These are phyloP conservation scores for Byasa hedistus DNA, from an alignment of 2,888 invertebrate genomes.

Conservation along the genomic window DNA sequence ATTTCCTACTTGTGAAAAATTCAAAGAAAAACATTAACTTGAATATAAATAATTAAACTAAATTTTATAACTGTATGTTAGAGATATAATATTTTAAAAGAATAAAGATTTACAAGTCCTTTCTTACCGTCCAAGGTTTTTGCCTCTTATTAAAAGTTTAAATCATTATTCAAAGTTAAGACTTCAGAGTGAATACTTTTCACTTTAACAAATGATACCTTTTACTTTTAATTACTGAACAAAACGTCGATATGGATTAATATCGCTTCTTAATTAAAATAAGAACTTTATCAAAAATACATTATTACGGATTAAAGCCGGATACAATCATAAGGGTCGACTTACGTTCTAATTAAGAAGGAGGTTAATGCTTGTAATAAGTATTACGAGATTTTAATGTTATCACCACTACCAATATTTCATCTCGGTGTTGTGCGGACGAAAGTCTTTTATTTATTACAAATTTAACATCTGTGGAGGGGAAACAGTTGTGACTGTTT, in stretches of 20 bases:
- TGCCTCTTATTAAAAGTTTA: constrained; percentile 1
- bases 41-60: too few species aligned
- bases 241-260: neutral
- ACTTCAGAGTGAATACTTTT: neutral
- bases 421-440: too few species aligned
- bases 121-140: neutral
- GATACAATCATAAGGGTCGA: neutral
- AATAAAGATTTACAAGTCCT: neutral
- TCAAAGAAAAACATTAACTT: too few species aligned
- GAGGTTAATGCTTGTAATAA: neutral
- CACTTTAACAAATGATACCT: neutral
- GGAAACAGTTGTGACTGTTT: too few species aligned
- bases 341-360: neutral
- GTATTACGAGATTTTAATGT: neutral
- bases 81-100: neutral
- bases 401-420: too few species aligned
- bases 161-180: neutral
- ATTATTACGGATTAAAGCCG: neutral
- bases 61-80: too few species aligned
- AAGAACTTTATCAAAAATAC: neutral
- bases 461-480: too few species aligned
- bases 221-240: neutral
- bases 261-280: neutral
- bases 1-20: too few species aligned
- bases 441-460: too few species aligned